These are phyloP conservation scores for Elaphurus davidianus DNA, from an alignment of 2,113 vertebrate genomes.

Conservation along the genomic window DNA sequence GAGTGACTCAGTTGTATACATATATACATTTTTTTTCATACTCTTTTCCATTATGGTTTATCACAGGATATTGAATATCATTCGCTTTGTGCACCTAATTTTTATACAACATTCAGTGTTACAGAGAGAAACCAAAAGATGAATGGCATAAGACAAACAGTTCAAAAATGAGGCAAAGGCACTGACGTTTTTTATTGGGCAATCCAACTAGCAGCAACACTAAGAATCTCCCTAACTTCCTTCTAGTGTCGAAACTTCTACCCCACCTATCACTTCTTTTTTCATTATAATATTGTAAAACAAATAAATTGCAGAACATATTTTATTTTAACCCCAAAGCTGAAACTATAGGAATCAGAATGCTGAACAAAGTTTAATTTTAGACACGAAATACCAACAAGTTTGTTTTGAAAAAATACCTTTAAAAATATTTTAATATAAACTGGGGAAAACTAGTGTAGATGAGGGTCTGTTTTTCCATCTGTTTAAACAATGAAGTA, in stretches of 20 bases:
- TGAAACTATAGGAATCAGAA: not conserved
- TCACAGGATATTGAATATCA: not conserved
- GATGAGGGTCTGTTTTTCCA: not conserved
- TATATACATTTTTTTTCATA: no score
- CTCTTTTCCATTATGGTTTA: not conserved
- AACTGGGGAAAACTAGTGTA: not conserved
- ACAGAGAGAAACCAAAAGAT: not conserved
- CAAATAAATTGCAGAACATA: not conserved
- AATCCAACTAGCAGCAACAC: not conserved
- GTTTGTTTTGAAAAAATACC: not conserved
- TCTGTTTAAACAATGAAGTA: not conserved
- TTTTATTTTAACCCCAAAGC: conserved; percentile 15
- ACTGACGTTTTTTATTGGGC: not conserved
- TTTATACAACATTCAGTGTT: not conserved
- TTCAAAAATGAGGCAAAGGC: not conserved
- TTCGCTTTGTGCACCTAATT: not conserved
- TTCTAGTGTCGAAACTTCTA: not conserved
- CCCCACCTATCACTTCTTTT: not conserved
- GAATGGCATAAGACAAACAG: not conserved
- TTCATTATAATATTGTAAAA: not conserved
- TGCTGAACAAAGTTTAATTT: not conserved
- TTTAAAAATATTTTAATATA: not conserved
- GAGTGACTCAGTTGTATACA: not conserved
- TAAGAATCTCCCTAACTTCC: not conserved
- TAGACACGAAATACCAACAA: not conserved